Base-by-base conservation (phyloP, 2,797 vertebrate species). In the Takifugu rubripes region DNA sequence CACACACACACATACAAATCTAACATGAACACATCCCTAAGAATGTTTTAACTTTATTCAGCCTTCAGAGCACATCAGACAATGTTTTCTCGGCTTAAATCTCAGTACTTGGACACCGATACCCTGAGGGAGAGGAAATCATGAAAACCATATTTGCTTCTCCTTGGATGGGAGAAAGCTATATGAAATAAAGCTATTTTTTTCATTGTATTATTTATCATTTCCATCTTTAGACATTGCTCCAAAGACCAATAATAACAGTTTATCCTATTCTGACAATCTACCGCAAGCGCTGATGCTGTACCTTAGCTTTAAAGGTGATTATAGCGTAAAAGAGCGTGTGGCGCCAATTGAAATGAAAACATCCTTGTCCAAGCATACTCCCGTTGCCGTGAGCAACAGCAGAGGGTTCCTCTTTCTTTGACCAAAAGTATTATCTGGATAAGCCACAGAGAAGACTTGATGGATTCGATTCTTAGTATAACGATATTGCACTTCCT, bases 351-450 rank as follows among this genome's bases (percentile, higher is more conserved):
- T 36, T 64, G 58, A 75, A 83, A 76, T 73, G 68, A 81, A 78
- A 85, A 80, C 46, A 14, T 21, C 44, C 55, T 56, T 62, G 47
- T 48, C 49, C 0, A 16, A 61, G 48, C 74, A 67, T 46, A 59
- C 31, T 33, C 43, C 27, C 0, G 16, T 25, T 1, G 21, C 68
- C 68, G 60, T 3, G 1, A 57, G 74, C 49, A 0, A 61, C 69
- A 75, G 71, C 61, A 52, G 57, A 66, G 54, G 70, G 62, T 59
- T 68, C 67, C 44, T 74, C 80, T 79, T 74, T 53, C 66, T 74
- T 70, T 75, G 65, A 84, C 71, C 77, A 61, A 69, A 74, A 68
- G 77, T 78, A 88, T 89, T 86, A 89, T 88, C 85, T 81, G 83
- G 70, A 85, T 75, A 64, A 75, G 64, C 65, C 74, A 85, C 84